Conservation (phyloP, 1,140 invertebrate species). For the Drosophila truncata region DNA sequence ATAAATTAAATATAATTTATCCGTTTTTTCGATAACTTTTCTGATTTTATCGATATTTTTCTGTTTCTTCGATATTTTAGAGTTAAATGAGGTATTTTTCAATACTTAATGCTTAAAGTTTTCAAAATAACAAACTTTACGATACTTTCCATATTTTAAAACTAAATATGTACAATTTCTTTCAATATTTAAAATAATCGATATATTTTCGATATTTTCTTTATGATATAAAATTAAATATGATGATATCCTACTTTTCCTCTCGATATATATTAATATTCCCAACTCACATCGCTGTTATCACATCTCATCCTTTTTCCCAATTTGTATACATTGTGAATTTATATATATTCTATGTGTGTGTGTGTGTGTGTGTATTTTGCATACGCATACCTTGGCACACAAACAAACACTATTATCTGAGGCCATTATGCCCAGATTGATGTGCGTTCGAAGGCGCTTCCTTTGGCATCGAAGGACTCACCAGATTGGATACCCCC, state of each 20-base stretch:
- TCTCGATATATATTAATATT: neutral
- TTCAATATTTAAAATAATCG: neutral
- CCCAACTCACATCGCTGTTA: conserved; percentile 1
- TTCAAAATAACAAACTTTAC: neutral
- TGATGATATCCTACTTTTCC: neutral
- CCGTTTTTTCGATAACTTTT: too few relatives aligned
- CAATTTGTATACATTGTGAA: conserved; percentile 38
- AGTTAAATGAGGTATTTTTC: neutral
- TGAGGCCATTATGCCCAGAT: conserved; percentile 73
- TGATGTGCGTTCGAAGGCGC: conserved; percentile 64
- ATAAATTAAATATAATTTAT: neutral
- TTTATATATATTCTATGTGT: conserved; percentile 36
- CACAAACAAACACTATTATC: conserved; percentile 79
- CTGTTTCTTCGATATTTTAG: neutral
- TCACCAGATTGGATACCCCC: conserved; percentile 24
- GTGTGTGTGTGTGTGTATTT: conserved; percentile 43
- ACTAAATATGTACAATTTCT: neutral
- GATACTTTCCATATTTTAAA: neutral
- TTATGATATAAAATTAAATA: neutral
- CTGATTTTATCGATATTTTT: too few relatives aligned
- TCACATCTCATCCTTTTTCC: neutral
- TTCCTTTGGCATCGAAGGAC: conserved; percentile 22
- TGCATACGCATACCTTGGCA: conserved; percentile 69
- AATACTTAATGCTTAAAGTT: neutral
- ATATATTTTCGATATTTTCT: neutral